phyloP scores from a whole-genome alignment of 2,888 invertebrate species.

The Dermolepida albohirtum region DNA sequence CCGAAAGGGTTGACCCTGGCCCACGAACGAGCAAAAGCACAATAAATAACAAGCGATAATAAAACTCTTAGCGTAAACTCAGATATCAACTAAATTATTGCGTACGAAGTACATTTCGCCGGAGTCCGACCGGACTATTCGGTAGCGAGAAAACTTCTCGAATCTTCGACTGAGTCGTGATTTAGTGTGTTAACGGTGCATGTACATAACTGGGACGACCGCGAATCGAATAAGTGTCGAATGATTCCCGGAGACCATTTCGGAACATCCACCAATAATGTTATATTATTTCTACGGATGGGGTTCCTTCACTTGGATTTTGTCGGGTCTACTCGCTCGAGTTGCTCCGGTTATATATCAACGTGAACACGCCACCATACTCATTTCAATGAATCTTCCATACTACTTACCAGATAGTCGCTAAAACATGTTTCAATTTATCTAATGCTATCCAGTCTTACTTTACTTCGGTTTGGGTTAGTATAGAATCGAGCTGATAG shows the following conservation, averaged over 20 bases:
- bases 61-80: conserved; percentile 31
- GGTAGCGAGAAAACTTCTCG: conserved; percentile 23
- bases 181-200: conserved; percentile 1
- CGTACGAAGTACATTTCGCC: conserved; percentile 26
- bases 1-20: background rate
- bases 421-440: conserved; percentile 28
- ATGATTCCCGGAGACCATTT: conserved; percentile 12
- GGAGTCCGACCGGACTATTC: conserved; percentile 16
- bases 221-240: conserved; percentile 8
- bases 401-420: conserved; percentile 5
- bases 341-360: conserved; percentile 5
- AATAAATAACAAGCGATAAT: conserved; percentile 36
- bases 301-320: conserved; percentile 16
- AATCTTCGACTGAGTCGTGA: conserved; percentile 28
- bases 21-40: conserved; percentile 17
- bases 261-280: conserved; percentile 4
- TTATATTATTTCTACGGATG: conserved; percentile 18
- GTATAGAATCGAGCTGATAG: background rate
- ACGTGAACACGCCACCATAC: conserved; percentile 4
- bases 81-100: conserved; percentile 35
- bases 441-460: conserved; percentile 23
- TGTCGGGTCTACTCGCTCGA: conserved; percentile 22
- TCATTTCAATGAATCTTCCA: conserved; percentile 23
- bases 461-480: conserved; percentile 1
- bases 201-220: conserved; percentile 7